Evolutionary conservation across 2,888 invertebrate genomes (phyloP), one percentile per base, ranked within the genome.

Genomic region (Hydropsyche betteni): DNA sequence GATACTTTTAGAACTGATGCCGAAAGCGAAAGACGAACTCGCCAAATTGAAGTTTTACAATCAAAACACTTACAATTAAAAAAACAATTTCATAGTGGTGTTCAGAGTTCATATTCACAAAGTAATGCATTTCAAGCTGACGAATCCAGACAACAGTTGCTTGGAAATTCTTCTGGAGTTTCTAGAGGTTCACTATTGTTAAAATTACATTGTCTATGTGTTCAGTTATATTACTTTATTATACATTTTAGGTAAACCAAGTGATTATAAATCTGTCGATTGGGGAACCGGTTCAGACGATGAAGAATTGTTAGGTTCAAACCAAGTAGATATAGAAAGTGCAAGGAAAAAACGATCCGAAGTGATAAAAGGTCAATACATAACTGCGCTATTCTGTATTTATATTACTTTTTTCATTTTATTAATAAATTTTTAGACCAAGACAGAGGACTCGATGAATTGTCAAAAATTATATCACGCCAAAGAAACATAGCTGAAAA

Each of bases 401-500:
- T 44, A 10, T 44, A 2, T 4, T 10, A 4, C 10, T 8, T 44
- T 64, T 4, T 16, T 33, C n/a, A 24, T 24, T 64, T 69, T 52
- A 51, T 8, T 36, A 1, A 24, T 16, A 52, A 69, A 51, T 10
- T 51, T 51, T 52, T 82, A 90, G 92, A 93, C 79, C 95, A 95
- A 88, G 93, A 95, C 81, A 85, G 88, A 79, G 94, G 94, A 0
- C 84, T 95, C 38, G 94, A 94, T 77, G 90, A 89, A 73, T 85
- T 95, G 68, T 91, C 93, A 0, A 89, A 91, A 82, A 92, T 93
- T 5, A 91, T 95, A 76, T 88, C 91, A 0, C 86, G 94, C 5
- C 95, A 95, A 82, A 94, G 93, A 81, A 87, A 91, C 80, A 90
- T 95, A 81, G 94, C 94, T 6, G 85, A 90, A 68, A 91, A 90